A percentile compares a stretch with the other conserved stretches of the same genome.
These are phyloP conservation scores for Chirona hameri DNA, from an alignment of 2,888 invertebrate genomes.

Conservation along the genomic window DNA sequence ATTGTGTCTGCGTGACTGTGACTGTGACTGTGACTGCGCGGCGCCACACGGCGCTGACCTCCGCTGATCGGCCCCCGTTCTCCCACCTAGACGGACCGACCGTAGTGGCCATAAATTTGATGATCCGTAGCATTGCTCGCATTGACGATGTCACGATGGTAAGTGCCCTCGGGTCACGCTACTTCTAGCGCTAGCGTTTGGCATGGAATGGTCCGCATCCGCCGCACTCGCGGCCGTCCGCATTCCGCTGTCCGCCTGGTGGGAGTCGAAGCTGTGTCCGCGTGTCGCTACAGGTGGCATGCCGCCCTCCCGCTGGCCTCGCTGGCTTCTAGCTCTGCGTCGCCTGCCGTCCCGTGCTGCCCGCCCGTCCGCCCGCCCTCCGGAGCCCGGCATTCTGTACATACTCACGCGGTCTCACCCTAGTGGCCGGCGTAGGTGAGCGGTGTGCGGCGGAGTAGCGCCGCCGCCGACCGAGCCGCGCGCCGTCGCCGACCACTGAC, in stretches of 20 bases:
- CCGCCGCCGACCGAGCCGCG: not conserved
- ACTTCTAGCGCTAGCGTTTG: not conserved
- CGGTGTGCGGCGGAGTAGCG: not conserved
- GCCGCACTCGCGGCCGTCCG: not conserved
- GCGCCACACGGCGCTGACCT: not conserved
- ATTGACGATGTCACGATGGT: slow-evolving; percentile 99
- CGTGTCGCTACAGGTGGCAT: no score
- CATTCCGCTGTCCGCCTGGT: not conserved
- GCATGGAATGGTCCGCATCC: not conserved
- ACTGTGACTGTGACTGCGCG: not conserved
- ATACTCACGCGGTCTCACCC: not conserved
- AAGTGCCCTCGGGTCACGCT: slow-evolving; percentile 53
- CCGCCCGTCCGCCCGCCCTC: not conserved
- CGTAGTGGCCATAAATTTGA: slow-evolving; percentile 95
- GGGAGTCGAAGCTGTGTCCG: no score
- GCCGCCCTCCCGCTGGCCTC: no score
- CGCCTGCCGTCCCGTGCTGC: not conserved
- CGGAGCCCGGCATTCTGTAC: not conserved
- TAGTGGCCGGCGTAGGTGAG: not conserved
- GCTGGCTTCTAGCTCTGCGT: no score
- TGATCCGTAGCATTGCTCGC: slow-evolving; percentile 95
- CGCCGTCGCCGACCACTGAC: slow-evolving; percentile 48
- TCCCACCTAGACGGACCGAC: slow-evolving; percentile 78
- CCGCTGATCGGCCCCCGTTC: slow-evolving; percentile 6
- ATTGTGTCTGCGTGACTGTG: not conserved